Evolutionary conservation across 2,113 vertebrate species (phyloP), one percentile per base, ranked within the genome.

Genomic region (Oreotrochilus melanogaster): DNA sequence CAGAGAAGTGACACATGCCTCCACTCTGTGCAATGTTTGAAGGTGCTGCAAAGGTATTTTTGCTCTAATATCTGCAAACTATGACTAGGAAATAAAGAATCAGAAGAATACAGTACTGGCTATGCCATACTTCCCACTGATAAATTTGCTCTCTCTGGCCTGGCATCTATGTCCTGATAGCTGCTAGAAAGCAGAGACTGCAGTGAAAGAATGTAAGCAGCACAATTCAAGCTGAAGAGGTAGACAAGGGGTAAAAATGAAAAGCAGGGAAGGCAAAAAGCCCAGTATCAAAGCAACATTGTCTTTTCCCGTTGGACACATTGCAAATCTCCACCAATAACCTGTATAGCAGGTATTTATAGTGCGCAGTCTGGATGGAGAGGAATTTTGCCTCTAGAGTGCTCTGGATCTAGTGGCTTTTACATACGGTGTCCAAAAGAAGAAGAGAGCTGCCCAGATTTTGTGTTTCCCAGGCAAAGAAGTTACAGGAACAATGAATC

Each of bases 401-500:
- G 15, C 24, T 81, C 53, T 51, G 35, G 18, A 39, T 93, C 53
- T 78, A 62, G 18, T 53, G 50, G n/a, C 62, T 93, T 88, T 91
- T 78, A 33, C 7, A 65, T 7, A 11, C 11, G 27, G 14, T 25
- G n/a, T 37, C 64, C 16, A 54, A 91, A 96, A 92, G 18, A 54
- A 94, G 65, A 53, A 48, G 42, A 82, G 54, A 0, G 0, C 16
- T 95, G 71, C 66, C 30, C 13, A 23, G 25, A 66, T 94, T 95
- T 94, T 74, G 37, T 86, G n/a, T 90, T 95, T 94, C 87, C 83
- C 69, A 66, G 93, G 80, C 92, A 71, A 24, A 66, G 64, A 89
- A 93, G 78, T 75, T 85, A 60, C 70, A 88, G 88, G 72, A 94
- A 60, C 67, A 81, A 33, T 5, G 7, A 79, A 64, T 75, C 61